These are phyloP conservation scores for Brachionus paranguensis DNA, from an alignment of 1,140 invertebrate genomes.

Conservation along the genomic window DNA sequence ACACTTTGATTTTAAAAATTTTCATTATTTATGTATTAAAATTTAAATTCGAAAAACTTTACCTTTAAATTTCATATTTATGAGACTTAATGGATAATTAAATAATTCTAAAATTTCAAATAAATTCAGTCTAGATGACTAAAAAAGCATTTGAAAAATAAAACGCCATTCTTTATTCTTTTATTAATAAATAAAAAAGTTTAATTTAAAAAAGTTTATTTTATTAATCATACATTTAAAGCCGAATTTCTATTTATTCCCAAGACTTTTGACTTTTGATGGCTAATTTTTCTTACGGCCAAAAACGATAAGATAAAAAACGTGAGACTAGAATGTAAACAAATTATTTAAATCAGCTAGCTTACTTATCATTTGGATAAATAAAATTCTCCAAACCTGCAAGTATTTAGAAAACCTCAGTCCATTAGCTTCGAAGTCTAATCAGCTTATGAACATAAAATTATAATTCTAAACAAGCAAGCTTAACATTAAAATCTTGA, in stretches of 20 bases:
- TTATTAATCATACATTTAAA: not conserved
- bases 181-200: not conserved
- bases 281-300: too few relatives aligned
- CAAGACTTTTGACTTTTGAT: too few relatives aligned
- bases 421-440: not conserved
- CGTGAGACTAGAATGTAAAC: not conserved
- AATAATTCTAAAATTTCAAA: not conserved
- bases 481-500: constrained; percentile 39
- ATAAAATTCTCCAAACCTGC: not conserved
- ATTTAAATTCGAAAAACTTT: not conserved
- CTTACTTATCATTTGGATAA: not conserved
- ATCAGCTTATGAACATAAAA: constrained; percentile 11
- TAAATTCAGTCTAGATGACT: too few relatives aligned
- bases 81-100: not conserved
- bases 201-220: not conserved
- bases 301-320: not conserved
- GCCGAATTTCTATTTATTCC: too few relatives aligned
- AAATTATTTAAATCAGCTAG: not conserved
- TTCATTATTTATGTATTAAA: too few relatives aligned
- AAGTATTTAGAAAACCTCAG: not conserved
- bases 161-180: too few relatives aligned
- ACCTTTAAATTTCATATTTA: not conserved
- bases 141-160: too few relatives aligned
- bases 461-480: not conserved
- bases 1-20: too few relatives aligned